Evolutionary conservation across 2,797 vertebrate species (phyloP).

Genomic region (Acropternis orthonyx): DNA sequence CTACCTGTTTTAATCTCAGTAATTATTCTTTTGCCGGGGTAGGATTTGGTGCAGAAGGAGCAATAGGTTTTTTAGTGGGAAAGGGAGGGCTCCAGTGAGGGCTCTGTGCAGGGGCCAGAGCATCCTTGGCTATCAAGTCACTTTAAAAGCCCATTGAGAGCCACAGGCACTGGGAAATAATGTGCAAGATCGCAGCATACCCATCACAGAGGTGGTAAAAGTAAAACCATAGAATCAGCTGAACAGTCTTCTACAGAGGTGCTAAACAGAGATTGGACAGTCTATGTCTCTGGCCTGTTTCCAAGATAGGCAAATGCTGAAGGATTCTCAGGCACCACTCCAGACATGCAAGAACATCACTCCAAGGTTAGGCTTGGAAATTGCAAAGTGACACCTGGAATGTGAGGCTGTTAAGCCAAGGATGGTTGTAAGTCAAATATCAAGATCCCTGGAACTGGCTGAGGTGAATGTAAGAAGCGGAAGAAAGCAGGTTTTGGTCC

Average conservation of each 20-base stretch:
- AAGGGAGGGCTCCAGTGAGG: background rate
- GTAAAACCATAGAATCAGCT: background rate
- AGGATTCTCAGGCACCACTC: background rate
- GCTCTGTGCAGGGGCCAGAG: background rate
- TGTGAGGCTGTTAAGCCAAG: background rate
- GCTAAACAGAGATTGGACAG: background rate
- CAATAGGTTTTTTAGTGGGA: background rate
- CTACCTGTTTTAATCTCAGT: background rate
- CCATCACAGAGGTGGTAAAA: background rate
- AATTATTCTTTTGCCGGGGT: background rate
- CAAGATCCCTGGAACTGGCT: background rate
- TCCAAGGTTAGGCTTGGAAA: background rate
- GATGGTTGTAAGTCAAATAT: background rate
- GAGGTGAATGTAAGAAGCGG: background rate
- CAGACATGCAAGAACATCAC: background rate
- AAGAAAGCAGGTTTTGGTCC: background rate
- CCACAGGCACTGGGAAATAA: accelerated
- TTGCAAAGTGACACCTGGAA: background rate
- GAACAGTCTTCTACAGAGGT: background rate
- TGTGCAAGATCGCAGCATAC: background rate
- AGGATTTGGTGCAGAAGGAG: background rate
- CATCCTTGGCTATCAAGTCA: background rate
- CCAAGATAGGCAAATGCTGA: background rate
- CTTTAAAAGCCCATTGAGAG: background rate
- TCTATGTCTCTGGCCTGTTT: background rate